Evolutionary conservation across 23 tunicate genomes (phyloP).

Genomic region (Pegea sp.): DNA sequence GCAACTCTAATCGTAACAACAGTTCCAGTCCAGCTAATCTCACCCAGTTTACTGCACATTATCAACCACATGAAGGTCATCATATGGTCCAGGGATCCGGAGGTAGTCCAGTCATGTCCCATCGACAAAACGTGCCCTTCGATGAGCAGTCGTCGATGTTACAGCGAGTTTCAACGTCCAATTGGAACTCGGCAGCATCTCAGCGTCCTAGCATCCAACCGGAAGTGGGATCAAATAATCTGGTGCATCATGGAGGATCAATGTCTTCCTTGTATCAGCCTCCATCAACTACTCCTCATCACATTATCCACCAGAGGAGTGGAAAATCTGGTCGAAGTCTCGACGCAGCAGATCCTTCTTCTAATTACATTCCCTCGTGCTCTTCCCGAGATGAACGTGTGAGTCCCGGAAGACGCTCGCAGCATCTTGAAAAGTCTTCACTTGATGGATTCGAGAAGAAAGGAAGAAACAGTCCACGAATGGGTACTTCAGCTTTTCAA

Average conservation of each 20-base stretch:
- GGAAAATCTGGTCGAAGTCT: constrained; percentile 54
- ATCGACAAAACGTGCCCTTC: constrained; percentile 10
- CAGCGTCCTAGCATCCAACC: not conserved
- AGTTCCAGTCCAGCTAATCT: constrained; percentile 32
- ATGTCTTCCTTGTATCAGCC: not conserved
- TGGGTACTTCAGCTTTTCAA: constrained; percentile 12
- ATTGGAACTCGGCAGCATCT: constrained; percentile 1
- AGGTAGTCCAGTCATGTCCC: constrained; percentile 19
- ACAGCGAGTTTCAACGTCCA: constrained; percentile 23
- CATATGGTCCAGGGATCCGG: constrained; percentile 6
- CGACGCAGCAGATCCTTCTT: constrained; percentile 49
- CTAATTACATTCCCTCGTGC: constrained; percentile 5
- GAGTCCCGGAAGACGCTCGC: constrained; percentile 53
- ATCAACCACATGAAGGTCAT: too few relatives aligned
- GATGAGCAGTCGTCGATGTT: constrained; percentile 39
- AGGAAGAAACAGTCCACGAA: constrained; percentile 33
- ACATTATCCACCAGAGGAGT: constrained; percentile 25
- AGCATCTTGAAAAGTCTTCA: constrained; percentile 17
- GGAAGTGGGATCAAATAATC: not conserved
- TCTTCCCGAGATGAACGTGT: constrained; percentile 14
- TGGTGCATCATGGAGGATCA: not conserved
- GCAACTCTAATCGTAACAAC: constrained; percentile 57
- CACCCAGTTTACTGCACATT: too few relatives aligned
- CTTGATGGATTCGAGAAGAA: constrained; percentile 9
- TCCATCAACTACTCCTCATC: constrained; percentile 4